Evolutionary conservation across 1,140 invertebrate genomes (phyloP), one percentile per base, ranked within the genome.

Genomic region (Homalodisca vitripennis): DNA sequence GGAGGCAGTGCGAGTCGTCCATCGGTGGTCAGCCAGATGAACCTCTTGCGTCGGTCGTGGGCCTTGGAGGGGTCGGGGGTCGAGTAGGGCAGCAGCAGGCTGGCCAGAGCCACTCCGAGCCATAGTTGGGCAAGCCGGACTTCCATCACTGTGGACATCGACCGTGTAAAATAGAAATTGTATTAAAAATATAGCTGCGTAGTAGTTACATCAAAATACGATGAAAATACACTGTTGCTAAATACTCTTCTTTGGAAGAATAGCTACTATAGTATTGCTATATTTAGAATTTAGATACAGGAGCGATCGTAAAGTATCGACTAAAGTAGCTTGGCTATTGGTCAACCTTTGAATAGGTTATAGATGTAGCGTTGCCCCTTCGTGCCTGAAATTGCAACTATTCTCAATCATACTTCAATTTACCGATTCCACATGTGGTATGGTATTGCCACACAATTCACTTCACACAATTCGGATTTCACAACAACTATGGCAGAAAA

Each of bases 11-110:
- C 91, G 74, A 94, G 80, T 0, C 91, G 80, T 14, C 91, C 90
- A 77, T 93, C 91, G 69, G 90, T 89, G 10, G 91, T 92, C 70
- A 93, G 86, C 91, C 91, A 92, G 14, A 92, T 79, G 65, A 93
- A 81, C 73, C 91, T 85, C 77, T 93, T 93, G 75, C 92, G 89
- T 73, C 92, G 81, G 34, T 89, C 89, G 79, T 92, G 89, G 20
- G 85, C 82, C 48, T 47, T 57, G 46, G 66, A 29, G 24, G 34
- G 22, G 30, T 67, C 48, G 6, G 47, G 47, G 47, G 17, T 57
- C 24, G 34, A 31, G 47, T 32, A 30, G 24, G 66, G 48, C 24
- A 57, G 26, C 26, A 67, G 26, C 3, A 48, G 34, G 48, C 13
- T 20, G 13, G 47, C 22, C 14, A 67, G 47, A 29, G 26, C 47